Percentiles rank a stretch among this genome's conserved stretches.
Conservation (phyloP, 2,888 invertebrate genomes). For the Campoplex nolae region DNA sequence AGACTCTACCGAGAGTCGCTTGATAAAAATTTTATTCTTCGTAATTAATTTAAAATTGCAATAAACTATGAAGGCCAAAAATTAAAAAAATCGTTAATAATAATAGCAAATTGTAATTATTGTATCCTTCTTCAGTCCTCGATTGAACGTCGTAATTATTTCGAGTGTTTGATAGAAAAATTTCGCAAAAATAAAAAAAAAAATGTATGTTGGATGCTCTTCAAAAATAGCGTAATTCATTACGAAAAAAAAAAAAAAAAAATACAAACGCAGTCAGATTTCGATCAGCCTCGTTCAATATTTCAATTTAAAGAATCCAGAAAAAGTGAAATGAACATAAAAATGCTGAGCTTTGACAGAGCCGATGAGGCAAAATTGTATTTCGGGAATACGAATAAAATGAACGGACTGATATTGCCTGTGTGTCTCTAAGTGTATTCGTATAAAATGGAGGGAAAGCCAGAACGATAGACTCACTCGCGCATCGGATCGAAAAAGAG, state of each 20-base stretch:
- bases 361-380: conserved; percentile 50
- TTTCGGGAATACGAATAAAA: conserved; percentile 22
- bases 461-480: conserved; percentile 28
- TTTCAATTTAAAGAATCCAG: conserved; percentile 8
- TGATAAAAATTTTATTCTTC: neutral
- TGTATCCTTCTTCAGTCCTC: neutral
- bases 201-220: no score
- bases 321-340: conserved; percentile 3
- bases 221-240: neutral
- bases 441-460: conserved; percentile 32
- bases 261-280: neutral
- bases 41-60: neutral
- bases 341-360: conserved; percentile 22
- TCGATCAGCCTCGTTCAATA: neutral
- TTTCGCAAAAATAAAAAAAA: no score
- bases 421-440: neutral
- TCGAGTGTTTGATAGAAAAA: neutral
- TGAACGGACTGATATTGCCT: neutral
- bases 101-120: neutral
- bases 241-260: neutral
- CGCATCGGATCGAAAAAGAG: conserved; percentile 51
- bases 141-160: neutral
- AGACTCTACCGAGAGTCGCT: no score
- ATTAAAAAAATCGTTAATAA: neutral
- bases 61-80: neutral